Base-by-base conservation (phyloP, 2,113 vertebrate genomes). In the Hystrix brachyura region DNA sequence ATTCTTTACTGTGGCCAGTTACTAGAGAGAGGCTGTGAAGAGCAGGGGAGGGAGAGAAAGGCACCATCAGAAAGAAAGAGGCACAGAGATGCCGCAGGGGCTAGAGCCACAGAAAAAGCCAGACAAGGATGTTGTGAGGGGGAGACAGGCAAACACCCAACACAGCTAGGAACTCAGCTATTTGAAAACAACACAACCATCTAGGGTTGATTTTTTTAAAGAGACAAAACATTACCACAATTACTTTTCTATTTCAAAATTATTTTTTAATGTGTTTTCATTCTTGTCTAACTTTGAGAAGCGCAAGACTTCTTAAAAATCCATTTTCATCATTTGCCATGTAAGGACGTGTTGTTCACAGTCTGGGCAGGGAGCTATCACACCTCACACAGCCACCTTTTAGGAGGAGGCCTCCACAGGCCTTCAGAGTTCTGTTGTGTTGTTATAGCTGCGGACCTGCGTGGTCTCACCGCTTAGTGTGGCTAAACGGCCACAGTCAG, bases 251-350 rank as follows among this genome's bases (percentile, higher is more conserved):
- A 65, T 67, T 53, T 5, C 92, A 95, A 90, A 96, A 90, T 89
- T 89, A 25, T 18, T 89, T 94, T 83, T 88, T 78, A 89, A 82
- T 51, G 85, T n/a, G 4, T 94, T 95, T 94, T 92, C 57, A n/a
- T 89, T 92, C 71, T 74, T 71, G 62, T 46, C 55, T 55, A 64
- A 64, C 67, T 51, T 51, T 5, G 78, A 74, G 79, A 96, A 51
- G 57, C 57, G 23, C 1, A 13, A 15, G 4, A 23, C 7, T 91
- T 59, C 74, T 91, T 90, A 86, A 29, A 83, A 60, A 25, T 51
- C 76, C 82, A 23, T 84, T 55, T 57, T 76, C 89, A 10, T 78
- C 46, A 10, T 34, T 38, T n/a, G 25, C 46, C 17, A 1, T 0
- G 9, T 18, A 29, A 53, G 38, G 67, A 46, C 7, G 9, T 7